Evolutionary conservation across 2,113 vertebrate species (phyloP).

Genomic region (Dasyornis broadbenti): DNA sequence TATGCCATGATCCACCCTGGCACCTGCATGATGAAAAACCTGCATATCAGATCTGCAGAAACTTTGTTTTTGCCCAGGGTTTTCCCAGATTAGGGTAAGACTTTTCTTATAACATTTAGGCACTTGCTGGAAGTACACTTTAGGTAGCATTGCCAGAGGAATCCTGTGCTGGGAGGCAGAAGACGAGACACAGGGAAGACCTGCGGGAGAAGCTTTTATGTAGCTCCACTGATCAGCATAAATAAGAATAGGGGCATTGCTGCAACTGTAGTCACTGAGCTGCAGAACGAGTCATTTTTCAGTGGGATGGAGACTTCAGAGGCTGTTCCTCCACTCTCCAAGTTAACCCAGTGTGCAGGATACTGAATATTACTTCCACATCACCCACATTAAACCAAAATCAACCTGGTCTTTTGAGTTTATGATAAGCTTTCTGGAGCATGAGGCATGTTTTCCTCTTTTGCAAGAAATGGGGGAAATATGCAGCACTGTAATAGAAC

Average conservation of each 20-base stretch:
- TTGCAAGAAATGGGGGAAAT: background rate
- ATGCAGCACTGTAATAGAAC: background rate
- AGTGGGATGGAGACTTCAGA: background rate
- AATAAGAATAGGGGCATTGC: background rate
- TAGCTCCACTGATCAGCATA: background rate
- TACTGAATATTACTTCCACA: background rate
- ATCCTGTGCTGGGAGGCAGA: background rate
- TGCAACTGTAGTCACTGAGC: background rate
- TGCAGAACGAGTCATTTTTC: background rate
- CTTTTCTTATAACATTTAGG: background rate
- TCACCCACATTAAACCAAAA: background rate
- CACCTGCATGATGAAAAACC: background rate
- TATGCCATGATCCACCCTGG: background rate
- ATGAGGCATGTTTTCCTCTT: background rate
- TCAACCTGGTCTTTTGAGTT: background rate
- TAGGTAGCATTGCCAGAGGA: background rate
- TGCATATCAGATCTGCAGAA: background rate
- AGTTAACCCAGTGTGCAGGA: background rate
- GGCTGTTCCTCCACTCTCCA: background rate
- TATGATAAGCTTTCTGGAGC: background rate
- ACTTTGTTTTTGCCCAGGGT: background rate
- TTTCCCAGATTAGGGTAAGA: background rate
- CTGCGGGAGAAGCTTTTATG: background rate
- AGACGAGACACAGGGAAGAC: background rate
- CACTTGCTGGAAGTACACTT: background rate